Evolutionary conservation across 2,797 vertebrate genomes (phyloP).

Genomic region (Acanthornis magna): DNA sequence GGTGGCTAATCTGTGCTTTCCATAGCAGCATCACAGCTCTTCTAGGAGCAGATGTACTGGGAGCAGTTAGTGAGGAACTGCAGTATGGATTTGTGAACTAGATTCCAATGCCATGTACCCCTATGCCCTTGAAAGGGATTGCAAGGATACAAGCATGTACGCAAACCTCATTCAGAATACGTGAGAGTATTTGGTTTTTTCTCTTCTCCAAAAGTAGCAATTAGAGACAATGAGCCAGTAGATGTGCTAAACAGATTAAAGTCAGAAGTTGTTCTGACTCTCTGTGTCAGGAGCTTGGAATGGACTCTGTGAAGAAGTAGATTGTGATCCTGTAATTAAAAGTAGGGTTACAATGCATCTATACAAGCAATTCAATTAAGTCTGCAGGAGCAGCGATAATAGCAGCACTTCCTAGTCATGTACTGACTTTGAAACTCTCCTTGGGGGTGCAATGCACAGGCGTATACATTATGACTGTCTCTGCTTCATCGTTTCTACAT

Average conservation of each 20-base stretch:
- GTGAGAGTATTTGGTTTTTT: neutral
- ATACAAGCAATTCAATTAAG: neutral
- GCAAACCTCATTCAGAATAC: neutral
- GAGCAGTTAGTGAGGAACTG: neutral
- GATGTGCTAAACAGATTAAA: neutral
- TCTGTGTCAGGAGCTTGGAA: conserved; percentile 17
- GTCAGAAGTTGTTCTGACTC: neutral
- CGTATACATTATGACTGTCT: neutral
- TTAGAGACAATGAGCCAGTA: neutral
- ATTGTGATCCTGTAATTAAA: conserved; percentile 42
- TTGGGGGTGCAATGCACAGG: neutral
- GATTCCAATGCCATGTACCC: neutral
- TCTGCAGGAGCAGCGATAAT: neutral
- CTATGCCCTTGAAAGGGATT: neutral
- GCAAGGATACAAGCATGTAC: neutral
- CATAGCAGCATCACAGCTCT: neutral
- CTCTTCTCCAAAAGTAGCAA: neutral
- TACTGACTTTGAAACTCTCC: conserved; percentile 9
- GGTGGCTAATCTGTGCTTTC: neutral
- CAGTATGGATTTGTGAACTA: neutral
- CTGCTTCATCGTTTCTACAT: neutral
- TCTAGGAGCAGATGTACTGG: neutral
- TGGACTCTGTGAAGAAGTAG: neutral
- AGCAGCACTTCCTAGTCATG: neutral
- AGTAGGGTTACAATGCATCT: neutral